Percentiles rank a stretch among this genome's conserved stretches.
Evolutionary conservation across 2,113 vertebrate genomes (phyloP).

Genomic region (Sorex araneus): DNA sequence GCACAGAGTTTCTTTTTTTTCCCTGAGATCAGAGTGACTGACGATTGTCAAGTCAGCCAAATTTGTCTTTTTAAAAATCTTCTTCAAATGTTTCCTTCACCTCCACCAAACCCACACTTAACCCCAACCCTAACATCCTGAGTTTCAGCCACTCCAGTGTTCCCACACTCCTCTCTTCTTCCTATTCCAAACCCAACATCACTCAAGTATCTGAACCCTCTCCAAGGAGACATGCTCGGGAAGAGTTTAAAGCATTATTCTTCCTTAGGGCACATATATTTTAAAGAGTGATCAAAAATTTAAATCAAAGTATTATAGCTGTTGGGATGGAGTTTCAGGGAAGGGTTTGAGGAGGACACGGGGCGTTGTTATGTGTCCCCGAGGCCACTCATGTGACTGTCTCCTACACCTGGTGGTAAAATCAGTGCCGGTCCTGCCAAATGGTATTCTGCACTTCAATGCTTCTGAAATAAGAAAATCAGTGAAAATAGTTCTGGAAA

Average conservation of each 20-base stretch:
- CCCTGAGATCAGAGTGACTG: not conserved
- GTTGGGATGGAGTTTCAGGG: conserved; percentile 56
- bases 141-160: not conserved
- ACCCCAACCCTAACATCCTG: conserved; percentile 13
- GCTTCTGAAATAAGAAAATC: conserved; percentile 10
- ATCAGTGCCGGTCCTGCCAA: not conserved
- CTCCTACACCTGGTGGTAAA: conserved; percentile 63
- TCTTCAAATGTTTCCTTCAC: not conserved
- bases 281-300: conserved; percentile 57
- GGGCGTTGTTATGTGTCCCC: not conserved
- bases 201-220: conserved; percentile 53
- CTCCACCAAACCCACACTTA: not conserved
- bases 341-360: not conserved
- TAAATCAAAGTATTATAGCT: conserved; percentile 58
- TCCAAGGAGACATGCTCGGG: conserved; percentile 33
- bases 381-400: not conserved
- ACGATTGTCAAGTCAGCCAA: not conserved
- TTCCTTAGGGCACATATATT: conserved; percentile 59
- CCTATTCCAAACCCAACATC: conserved; percentile 47
- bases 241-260: conserved; percentile 37
- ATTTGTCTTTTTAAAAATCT: not conserved
- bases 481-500: not conserved
- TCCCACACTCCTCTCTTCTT: not conserved
- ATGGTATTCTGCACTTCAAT: conserved; percentile 19
- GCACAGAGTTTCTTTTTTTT: not conserved